phyloP scores from a whole-genome alignment of 2,113 vertebrate genomes.

The Pachycephala philippinensis region DNA sequence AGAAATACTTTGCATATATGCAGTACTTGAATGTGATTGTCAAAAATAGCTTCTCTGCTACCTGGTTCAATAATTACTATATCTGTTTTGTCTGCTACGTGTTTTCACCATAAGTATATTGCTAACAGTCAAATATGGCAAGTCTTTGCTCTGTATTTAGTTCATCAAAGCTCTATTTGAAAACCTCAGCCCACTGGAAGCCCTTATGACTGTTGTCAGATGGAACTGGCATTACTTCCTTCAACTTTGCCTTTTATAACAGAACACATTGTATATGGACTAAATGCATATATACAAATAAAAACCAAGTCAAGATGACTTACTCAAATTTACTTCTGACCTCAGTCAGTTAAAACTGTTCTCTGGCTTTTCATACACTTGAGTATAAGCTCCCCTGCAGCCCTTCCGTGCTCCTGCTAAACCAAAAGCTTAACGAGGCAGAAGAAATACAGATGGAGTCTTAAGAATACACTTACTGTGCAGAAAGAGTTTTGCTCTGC shows the following conservation, averaged over 20 bases:
- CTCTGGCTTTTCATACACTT: not conserved
- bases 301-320: not conserved
- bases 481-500: not conserved
- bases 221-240: not conserved
- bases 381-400: not conserved
- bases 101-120: not conserved
- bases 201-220: not conserved
- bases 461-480: not conserved
- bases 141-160: not conserved
- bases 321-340: not conserved
- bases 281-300: not conserved
- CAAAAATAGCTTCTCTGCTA: not conserved
- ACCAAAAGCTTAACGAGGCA: not conserved
- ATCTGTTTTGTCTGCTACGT: not conserved
- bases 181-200: not conserved
- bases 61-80: not conserved
- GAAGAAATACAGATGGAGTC: not conserved
- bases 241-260: not conserved
- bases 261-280: not conserved
- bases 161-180: not conserved
- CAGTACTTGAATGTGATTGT: not conserved
- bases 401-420: not conserved
- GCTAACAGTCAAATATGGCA: not conserved
- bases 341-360: not conserved
- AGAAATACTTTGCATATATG: not conserved